Percentiles rank a stretch among this genome's conserved stretches.
Conservation (phyloP, 2,113 vertebrate species). For the Hemichromis elongatus region DNA sequence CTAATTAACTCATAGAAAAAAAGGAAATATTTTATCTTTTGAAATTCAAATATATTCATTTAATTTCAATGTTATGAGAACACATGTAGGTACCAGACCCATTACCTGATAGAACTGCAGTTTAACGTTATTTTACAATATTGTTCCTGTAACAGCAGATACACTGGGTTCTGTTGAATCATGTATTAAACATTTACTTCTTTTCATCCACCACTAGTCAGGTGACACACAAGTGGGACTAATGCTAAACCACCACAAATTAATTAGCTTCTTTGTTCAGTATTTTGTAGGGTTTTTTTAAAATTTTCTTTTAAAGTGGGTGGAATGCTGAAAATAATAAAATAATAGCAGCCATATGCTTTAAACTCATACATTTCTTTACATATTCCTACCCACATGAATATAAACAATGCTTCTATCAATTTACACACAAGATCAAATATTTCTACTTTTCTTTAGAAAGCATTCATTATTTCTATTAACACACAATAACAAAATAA, state of each 20-base stretch:
- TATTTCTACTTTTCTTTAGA: background rate
- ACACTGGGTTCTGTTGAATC: background rate
- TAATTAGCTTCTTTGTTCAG: background rate
- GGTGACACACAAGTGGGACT: background rate
- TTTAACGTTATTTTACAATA: background rate
- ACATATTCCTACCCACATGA: background rate
- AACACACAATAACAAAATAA: background rate
- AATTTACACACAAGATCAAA: background rate
- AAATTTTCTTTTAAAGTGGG: background rate
- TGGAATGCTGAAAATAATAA: too few relatives aligned
- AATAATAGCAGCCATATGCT: background rate
- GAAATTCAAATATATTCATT: background rate
- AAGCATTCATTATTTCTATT: background rate
- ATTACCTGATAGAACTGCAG: background rate
- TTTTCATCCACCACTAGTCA: background rate
- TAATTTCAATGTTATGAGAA: background rate
- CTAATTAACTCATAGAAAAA: background rate
- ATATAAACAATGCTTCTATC: background rate
- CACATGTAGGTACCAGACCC: background rate
- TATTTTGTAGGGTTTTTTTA: background rate
- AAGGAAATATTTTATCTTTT: background rate
- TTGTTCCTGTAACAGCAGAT: background rate
- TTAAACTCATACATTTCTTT: background rate
- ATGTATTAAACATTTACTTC: accelerated
- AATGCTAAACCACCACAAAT: background rate